A percentile compares a stretch with the other conserved stretches of the same genome.
phyloP scores from a whole-genome alignment of 2,888 invertebrate species.

The Machimus rusticus region DNA sequence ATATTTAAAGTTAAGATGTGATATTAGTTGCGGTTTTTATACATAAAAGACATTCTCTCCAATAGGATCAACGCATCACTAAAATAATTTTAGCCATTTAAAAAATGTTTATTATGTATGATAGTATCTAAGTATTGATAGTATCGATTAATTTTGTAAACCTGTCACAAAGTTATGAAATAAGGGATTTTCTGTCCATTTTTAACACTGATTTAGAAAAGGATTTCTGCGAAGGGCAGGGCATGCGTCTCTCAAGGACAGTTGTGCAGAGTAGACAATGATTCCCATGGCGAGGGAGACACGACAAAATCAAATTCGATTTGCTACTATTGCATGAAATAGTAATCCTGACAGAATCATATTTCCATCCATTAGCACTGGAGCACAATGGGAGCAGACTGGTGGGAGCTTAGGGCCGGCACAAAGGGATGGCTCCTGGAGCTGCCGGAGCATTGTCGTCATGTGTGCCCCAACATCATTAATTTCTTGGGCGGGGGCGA shows the following conservation, averaged over 20 bases:
- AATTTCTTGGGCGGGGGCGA: slow-evolving; percentile 24
- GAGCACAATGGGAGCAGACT: slow-evolving; percentile 14
- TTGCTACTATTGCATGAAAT: slow-evolving; percentile 29
- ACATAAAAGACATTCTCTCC: too few species aligned
- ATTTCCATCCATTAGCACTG: slow-evolving; percentile 42
- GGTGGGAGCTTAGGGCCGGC: not conserved
- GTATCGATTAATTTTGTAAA: too few species aligned
- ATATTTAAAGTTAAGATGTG: too few species aligned
- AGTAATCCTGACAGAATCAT: slow-evolving; percentile 31
- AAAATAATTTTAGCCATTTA: too few species aligned
- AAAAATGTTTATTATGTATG: too few species aligned
- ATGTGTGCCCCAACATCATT: slow-evolving; percentile 41
- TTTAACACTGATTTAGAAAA: not conserved
- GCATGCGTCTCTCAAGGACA: not conserved
- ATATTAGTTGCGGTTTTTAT: too few species aligned
- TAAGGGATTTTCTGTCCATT: too few species aligned
- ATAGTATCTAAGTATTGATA: too few species aligned
- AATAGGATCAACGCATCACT: too few species aligned
- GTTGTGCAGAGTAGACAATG: not conserved
- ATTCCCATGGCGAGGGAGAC: not conserved
- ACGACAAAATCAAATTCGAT: slow-evolving; percentile 25
- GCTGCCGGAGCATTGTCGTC: slow-evolving; percentile 12
- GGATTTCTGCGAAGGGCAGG: not conserved
- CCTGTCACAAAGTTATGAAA: too few species aligned
- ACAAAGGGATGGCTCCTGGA: slow-evolving; percentile 19